These are phyloP conservation scores for Cervus canadensis DNA, from an alignment of 2,113 vertebrate genomes.

Conservation along the genomic window DNA sequence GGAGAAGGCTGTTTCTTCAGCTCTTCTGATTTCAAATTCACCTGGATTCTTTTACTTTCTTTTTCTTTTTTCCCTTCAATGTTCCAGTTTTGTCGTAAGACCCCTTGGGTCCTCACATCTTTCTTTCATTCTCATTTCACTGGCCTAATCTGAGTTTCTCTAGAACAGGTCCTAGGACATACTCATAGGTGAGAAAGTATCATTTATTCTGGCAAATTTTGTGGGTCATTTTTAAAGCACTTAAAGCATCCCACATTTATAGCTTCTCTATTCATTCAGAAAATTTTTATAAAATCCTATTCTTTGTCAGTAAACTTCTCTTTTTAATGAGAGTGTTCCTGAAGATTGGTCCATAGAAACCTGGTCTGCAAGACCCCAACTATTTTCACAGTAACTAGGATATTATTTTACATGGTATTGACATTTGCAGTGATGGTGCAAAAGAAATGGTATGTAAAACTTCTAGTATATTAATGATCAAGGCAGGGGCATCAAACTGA, in stretches of 20 bases:
- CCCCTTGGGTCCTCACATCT: neutral
- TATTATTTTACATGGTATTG: neutral
- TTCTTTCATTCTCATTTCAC: neutral
- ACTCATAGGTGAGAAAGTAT: neutral
- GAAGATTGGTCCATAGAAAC: neutral
- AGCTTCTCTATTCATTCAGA: neutral
- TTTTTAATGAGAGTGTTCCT: neutral
- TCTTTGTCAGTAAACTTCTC: neutral
- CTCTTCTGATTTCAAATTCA: neutral
- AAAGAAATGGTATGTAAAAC: neutral
- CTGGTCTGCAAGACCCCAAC: neutral
- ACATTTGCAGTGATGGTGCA: neutral
- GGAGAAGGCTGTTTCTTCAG: neutral
- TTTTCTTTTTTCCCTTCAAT: neutral
- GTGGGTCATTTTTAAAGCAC: neutral
- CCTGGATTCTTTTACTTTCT: neutral
- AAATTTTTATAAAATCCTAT: neutral
- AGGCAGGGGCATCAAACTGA: neutral
- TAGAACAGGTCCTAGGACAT: neutral
- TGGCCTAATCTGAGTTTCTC: neutral
- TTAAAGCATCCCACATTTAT: neutral
- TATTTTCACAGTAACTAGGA: neutral
- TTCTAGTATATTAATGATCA: neutral
- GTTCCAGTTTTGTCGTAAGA: neutral
- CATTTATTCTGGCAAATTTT: neutral